Evolutionary conservation across 2,113 vertebrate genomes (phyloP), one percentile per base, ranked within the genome.

Genomic region (Paracanthobrama guichenoti): DNA sequence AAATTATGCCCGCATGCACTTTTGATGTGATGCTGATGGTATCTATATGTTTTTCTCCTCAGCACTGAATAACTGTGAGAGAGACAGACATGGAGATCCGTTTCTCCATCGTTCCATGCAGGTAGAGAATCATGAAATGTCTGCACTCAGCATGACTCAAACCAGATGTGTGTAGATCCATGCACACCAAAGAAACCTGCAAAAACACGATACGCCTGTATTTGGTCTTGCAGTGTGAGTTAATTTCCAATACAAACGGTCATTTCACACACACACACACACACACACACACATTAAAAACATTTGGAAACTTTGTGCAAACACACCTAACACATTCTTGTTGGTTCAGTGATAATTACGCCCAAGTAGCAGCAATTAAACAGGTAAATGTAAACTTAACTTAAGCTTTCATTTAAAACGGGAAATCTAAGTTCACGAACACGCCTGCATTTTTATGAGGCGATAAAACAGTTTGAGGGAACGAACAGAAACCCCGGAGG

Each of bases 401-500:
- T 67, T 60, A 1, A 57, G 31, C 42, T 60, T 74, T 39, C 69
- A 66, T 64, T 81, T 66, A 71, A 48, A 66, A 46, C 31, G n/a
- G 72, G 59, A 76, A 59, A 81, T 83, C 64, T 79, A 22, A 79
- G 26, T 24, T 74, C 13, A 64, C 22, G 14, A 66, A 86, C 85
- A 83, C 71, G 62, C 69, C 55, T 74, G 67, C 10, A 4, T 77
- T 66, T 88, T 89, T 85, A 88, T 48, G 44, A 83, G 86, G 16
- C 55, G n/a, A 69, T 89, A 73, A 86, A 88, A 78, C 72, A 86
- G 66, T 74, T 84, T 24, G 50, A 78, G 85, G 57, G 76, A 85
- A 77, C 73, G 55, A 57, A 26, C 75, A 75, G 72, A 80, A 82
- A 74, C 66, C 59, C 76, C 22, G 6, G 31, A 35, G 73, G 64